A percentile compares a stretch with the other conserved stretches of the same genome.
These are phyloP conservation scores for Toxotes chatareus DNA, from an alignment of 2,113 vertebrate species.

Conservation along the genomic window DNA sequence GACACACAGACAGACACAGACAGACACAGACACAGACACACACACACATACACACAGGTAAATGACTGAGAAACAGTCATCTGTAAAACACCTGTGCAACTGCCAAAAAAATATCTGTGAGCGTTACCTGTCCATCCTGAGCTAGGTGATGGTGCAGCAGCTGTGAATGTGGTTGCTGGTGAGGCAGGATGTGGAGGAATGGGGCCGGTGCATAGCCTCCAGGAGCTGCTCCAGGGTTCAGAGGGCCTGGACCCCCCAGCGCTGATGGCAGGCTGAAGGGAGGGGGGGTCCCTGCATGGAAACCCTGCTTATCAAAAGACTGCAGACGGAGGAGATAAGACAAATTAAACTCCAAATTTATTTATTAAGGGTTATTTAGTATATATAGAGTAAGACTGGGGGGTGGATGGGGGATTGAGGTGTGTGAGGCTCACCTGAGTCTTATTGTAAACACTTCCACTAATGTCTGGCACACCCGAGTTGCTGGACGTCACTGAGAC, in stretches of 20 bases:
- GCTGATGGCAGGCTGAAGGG: constrained; percentile 98
- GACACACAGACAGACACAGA: not conserved
- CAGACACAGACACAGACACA: not conserved
- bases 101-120: not conserved
- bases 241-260: constrained; percentile 93
- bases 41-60: not conserved
- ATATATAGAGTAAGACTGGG: not conserved
- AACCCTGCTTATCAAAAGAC: constrained; percentile 92
- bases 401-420: no score
- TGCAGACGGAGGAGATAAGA: constrained; percentile 60
- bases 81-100: not conserved
- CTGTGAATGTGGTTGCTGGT: constrained; percentile 98
- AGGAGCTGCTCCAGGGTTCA: constrained; percentile 94
- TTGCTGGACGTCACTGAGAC: constrained; percentile 99
- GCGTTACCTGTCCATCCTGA: constrained; percentile 95
- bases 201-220: constrained; percentile 94
- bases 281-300: constrained; percentile 93
- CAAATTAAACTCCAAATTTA: not conserved
- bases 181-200: constrained; percentile 97
- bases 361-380: not conserved
- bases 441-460: constrained; percentile 99
- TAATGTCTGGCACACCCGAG: constrained; percentile 98
- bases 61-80: not conserved
- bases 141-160: constrained; percentile 98
- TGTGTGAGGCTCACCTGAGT: constrained; percentile 89